These are phyloP conservation scores for Brachypteracias leptosomus DNA, from an alignment of 2,113 vertebrate species.

Conservation along the genomic window DNA sequence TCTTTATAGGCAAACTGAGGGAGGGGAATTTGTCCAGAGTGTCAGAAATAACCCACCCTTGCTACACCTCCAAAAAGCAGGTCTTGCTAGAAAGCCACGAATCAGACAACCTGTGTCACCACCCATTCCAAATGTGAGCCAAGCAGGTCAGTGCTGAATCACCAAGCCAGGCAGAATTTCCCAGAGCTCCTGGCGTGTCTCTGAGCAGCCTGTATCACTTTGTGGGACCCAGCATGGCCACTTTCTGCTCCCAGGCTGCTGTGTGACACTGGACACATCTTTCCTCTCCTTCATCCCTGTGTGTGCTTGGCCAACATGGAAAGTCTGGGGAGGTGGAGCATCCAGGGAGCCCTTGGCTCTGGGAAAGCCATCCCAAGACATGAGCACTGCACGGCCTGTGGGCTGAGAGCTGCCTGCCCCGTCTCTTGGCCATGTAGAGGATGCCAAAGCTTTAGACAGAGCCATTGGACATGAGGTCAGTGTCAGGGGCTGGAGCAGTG, in stretches of 20 bases:
- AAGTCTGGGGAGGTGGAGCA: not conserved
- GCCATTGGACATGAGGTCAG: rapidly evolving
- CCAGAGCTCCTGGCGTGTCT: not conserved
- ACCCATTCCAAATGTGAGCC: not conserved
- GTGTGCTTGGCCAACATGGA: not conserved
- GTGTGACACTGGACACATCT: not conserved
- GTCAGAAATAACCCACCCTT: not conserved
- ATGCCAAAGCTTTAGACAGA: not conserved
- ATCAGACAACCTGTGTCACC: not conserved
- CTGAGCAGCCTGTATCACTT: not conserved
- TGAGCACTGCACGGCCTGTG: rapidly evolving
- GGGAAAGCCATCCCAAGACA: not conserved
- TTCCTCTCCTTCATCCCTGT: not conserved
- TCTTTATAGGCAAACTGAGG: not conserved
- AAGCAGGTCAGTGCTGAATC: not conserved
- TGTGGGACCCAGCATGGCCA: not conserved
- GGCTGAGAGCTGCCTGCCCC: not conserved
- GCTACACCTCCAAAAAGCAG: not conserved
- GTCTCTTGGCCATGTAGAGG: not conserved
- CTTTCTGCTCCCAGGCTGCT: not conserved
- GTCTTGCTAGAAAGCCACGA: not conserved
- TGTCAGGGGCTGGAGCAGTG: not conserved
- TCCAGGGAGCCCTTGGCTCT: not conserved
- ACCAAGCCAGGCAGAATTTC: not conserved
- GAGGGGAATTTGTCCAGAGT: not conserved